Evolutionary conservation across 2,113 vertebrate species (phyloP), one percentile per base, ranked within the genome.

Genomic region (Megaceryle torquata): DNA sequence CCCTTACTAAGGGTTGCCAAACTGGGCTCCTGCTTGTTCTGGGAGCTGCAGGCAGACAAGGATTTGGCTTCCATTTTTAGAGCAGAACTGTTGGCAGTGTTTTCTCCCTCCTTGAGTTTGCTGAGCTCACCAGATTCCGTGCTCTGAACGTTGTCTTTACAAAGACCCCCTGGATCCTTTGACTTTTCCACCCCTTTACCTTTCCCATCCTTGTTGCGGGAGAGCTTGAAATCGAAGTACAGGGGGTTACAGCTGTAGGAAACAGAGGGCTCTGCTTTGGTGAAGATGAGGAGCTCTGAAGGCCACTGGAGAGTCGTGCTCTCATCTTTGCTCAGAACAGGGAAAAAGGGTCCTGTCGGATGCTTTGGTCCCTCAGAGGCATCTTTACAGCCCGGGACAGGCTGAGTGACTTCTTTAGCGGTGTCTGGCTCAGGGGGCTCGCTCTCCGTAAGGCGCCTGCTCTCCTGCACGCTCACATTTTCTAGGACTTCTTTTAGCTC

Each of bases 211-310:
- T 99, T 99, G 96, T 99, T 99, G 72, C 99, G 98, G 28, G 99
- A 99, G 83, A 99, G 98, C 93, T 99, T 99, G 96, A 99, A 99
- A 95, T 99, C 99, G 75, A 99, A 99, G 94, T 99, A 99, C 56
- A 99, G 98, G 16, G 99, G 99, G 75, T 99, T 99, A 89, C 99
- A 99, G 95, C 99, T 99, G 93, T 99, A 99, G 1, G 99, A 99
- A 61, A 99, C 96, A 1, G 99, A 99, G 1, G 99, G 99, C 77
- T 99, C 98, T 35, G 98, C 98, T 97, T 98, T 99, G 33, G 99
- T 99, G 71, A 99, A 99, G 88, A 99, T 98, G 39, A 99, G 97
- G 37, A 99, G 98, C 97, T 99, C 99, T 8, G 99, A 99, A 54
- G 99, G 99, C 99, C 99, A 99, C 97, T 99, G 99, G 79, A 99